A percentile compares a stretch with the other conserved stretches of the same genome.
Conservation (phyloP, 2,797 vertebrate genomes). For the Tympanoctomys barrerae region DNA sequence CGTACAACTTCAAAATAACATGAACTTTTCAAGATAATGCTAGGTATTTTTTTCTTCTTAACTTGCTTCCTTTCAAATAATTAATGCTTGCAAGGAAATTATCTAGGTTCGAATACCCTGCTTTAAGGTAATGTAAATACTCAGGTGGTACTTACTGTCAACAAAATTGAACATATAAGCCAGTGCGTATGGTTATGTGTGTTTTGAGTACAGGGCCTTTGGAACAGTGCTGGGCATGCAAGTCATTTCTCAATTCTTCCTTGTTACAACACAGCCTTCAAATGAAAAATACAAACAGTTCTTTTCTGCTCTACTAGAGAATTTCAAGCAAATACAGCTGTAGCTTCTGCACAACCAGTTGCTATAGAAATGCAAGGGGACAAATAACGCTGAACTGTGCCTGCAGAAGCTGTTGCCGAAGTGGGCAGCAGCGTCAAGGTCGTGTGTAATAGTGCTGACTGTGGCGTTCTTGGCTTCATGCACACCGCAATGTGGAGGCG, state of each 20-base stretch:
- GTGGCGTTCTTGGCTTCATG: neutral
- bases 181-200: neutral
- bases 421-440: neutral
- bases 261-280: neutral
- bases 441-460: slow-evolving; percentile 32
- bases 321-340: slow-evolving; percentile 37
- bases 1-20: slow-evolving; percentile 4
- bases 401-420: slow-evolving; percentile 34
- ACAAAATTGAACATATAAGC: neutral
- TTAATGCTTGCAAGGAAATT: neutral
- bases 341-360: slow-evolving; percentile 39
- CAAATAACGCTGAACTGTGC: slow-evolving; percentile 47
- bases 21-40: neutral
- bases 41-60: neutral
- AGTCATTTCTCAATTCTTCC: slow-evolving; percentile 16
- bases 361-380: slow-evolving; percentile 53
- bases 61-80: slow-evolving; percentile 6
- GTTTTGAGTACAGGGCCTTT: neutral
- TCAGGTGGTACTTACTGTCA: neutral
- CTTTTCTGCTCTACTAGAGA: slow-evolving; percentile 35
- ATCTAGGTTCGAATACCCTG: neutral
- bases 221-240: neutral
- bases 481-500: slow-evolving; percentile 28
- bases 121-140: slow-evolving; percentile 24
- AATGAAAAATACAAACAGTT: slow-evolving; percentile 43